Percentiles rank a stretch among this genome's conserved stretches.
These are phyloP conservation scores for Stenichneumon culpator DNA, from an alignment of 2,888 invertebrate genomes.

Conservation along the genomic window DNA sequence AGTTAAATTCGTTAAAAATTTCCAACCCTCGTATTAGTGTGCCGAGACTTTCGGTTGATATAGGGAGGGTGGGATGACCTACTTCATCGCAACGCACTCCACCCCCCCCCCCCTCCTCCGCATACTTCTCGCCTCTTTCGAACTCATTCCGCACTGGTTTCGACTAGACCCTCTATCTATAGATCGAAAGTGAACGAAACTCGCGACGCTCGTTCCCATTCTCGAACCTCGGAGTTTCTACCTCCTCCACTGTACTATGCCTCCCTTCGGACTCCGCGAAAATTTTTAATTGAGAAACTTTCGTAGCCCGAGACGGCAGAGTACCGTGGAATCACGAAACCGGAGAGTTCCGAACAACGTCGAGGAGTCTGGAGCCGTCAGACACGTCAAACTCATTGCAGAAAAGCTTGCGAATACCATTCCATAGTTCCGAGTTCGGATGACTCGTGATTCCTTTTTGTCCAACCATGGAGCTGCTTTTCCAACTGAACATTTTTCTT, in stretches of 20 bases:
- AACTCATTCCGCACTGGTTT: constrained; percentile 47
- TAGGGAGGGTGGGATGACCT: constrained; percentile 68
- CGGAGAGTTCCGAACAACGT: constrained; percentile 29
- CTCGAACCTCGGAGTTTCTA: constrained; percentile 50
- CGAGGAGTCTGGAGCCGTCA: constrained; percentile 60
- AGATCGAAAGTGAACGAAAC: constrained; percentile 32
- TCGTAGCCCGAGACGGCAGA: constrained; percentile 67
- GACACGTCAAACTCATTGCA: constrained; percentile 64
- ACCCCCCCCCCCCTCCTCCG: background rate
- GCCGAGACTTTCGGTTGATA: constrained; percentile 43
- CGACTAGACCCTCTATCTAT: constrained; percentile 36
- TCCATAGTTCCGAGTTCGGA: constrained; percentile 2
- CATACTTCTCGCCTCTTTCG: constrained; percentile 30
- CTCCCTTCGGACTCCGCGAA: constrained; percentile 64
- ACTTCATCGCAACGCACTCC: constrained; percentile 47
- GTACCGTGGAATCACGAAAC: constrained; percentile 57
- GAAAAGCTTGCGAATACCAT: constrained; percentile 52
- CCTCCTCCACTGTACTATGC: constrained; percentile 7
- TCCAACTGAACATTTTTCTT: background rate
- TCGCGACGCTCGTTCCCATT: constrained; percentile 55
- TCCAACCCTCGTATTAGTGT: constrained; percentile 61
- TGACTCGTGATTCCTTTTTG: constrained; percentile 19
- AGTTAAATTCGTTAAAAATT: constrained; percentile 77
- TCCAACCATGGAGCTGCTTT: background rate
- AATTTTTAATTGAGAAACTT: constrained; percentile 83